A percentile compares a stretch with the other conserved stretches of the same genome.
Evolutionary conservation across 2,113 vertebrate genomes (phyloP).

Genomic region (Phalacrocorax pelagicus): DNA sequence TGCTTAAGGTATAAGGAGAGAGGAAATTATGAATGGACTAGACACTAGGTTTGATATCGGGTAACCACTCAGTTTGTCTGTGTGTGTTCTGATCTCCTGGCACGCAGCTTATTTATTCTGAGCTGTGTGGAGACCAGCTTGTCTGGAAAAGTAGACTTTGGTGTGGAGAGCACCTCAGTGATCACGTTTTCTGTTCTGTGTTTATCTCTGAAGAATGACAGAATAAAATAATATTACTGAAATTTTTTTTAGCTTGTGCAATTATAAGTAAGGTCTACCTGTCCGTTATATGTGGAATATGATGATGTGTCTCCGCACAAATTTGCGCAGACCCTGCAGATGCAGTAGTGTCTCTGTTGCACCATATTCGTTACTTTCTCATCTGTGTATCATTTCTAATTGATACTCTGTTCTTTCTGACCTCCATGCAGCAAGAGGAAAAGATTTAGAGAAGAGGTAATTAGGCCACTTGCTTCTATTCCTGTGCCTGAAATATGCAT

Average conservation of each 20-base stretch:
- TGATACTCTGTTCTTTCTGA: slow-evolving; percentile 26
- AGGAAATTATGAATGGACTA: background rate
- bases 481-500: slow-evolving; percentile 21
- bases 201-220: background rate
- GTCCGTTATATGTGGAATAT: background rate
- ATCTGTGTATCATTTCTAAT: background rate
- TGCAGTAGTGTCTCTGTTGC: background rate
- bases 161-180: background rate
- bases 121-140: background rate
- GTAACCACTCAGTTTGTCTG: background rate
- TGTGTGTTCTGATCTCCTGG: background rate
- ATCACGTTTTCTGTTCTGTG: background rate
- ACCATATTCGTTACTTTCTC: background rate
- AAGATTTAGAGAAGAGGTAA: slow-evolving; percentile 44
- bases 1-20: background rate
- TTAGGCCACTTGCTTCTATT: slow-evolving; percentile 55
- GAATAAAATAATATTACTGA: background rate
- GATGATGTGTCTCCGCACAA: background rate
- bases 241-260: background rate
- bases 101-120: background rate
- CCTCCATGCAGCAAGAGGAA: slow-evolving; percentile 4
- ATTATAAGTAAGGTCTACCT: background rate
- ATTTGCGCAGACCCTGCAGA: background rate
- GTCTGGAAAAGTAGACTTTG: background rate
- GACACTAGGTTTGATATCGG: background rate